Base-by-base conservation (phyloP, 35 echinoderm and acorn worm species). In the Patiria miniata region DNA sequence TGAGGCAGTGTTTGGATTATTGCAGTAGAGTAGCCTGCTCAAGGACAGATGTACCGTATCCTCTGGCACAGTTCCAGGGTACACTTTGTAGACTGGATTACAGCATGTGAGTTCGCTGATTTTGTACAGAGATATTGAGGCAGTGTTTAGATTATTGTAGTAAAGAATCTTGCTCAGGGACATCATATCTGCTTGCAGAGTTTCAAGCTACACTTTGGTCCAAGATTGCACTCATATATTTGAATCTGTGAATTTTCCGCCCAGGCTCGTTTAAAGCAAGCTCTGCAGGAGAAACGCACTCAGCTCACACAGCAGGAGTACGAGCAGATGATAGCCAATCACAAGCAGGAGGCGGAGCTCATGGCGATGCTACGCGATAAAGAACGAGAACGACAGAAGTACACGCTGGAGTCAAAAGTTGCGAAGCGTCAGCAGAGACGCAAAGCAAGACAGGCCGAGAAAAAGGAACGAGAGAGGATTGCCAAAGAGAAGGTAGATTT, bases 271-370 rank as follows among this genome's bases (percentile, higher is more conserved):
- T 83, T 98, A 4, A 90, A 92, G 40, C 56, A 94, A 68, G 89
- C 89, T 0, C 86, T 98, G 9, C 80, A 84, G 39, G 82, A 79
- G 51, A 98, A 98, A 87, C 85, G 78, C 37, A 82, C 76, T 50
- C 68, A 78, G 16, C 82, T 98, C 30, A 86, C 85, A 2, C 80
- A 91, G 54, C 78, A 94, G 78, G 96, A 98, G 50, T 98, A 98
- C 57, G 83, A 98, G 36, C 92, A 98, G 78, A 98, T 98, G 96
- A 98, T 98, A 47, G 89, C 92, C 40, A 98, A 94, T 68, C 96
- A 98, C 85, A 98, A 94, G 85, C 96, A 99, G 87, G 96, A 99
- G 61, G 90, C 94, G 53, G 92, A 95, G 21, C 57, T 99, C 34
- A 99, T 99, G 96, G 87, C 84, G n/a, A 84, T 99, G 7, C 52